phyloP scores from a whole-genome alignment of 2,113 vertebrate genomes.

The Rhinogobius similis region DNA sequence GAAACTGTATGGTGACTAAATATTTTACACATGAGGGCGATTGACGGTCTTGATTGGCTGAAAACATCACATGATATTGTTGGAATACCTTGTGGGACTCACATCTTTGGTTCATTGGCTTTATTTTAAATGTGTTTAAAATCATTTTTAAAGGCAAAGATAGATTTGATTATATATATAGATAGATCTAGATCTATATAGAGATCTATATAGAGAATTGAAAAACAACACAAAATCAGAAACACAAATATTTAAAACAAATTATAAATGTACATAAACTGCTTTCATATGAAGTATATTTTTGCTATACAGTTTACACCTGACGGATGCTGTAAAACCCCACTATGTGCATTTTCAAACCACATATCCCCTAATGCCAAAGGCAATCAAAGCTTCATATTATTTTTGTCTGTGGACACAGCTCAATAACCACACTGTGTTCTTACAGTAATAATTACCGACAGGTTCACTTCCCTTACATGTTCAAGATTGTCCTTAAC shows the following conservation, averaged over 20 bases:
- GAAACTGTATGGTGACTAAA: not conserved
- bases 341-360: not conserved
- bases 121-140: not conserved
- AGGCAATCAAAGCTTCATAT: not conserved
- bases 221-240: too few species aligned
- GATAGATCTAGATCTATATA: too few species aligned
- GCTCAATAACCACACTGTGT: conserved; percentile 5
- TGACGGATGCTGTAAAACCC: not conserved
- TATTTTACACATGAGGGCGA: conserved; percentile 17
- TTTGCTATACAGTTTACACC: too few species aligned
- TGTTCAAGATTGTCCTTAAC: not conserved
- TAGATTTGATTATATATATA: too few species aligned
- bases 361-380: not conserved
- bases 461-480: not conserved
- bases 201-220: too few species aligned
- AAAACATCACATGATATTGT: conserved; percentile 12
- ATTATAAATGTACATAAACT: too few species aligned
- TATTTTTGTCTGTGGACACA: not conserved
- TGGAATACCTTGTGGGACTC: not conserved
- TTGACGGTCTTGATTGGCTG: conserved; percentile 10
- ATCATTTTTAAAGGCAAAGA: not conserved
- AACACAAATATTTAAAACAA: too few species aligned
- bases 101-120: not conserved
- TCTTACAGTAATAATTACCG: not conserved
- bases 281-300: too few species aligned